These are phyloP conservation scores for Apolygus lucorum DNA, from an alignment of 1,140 invertebrate species.

Conservation along the genomic window DNA sequence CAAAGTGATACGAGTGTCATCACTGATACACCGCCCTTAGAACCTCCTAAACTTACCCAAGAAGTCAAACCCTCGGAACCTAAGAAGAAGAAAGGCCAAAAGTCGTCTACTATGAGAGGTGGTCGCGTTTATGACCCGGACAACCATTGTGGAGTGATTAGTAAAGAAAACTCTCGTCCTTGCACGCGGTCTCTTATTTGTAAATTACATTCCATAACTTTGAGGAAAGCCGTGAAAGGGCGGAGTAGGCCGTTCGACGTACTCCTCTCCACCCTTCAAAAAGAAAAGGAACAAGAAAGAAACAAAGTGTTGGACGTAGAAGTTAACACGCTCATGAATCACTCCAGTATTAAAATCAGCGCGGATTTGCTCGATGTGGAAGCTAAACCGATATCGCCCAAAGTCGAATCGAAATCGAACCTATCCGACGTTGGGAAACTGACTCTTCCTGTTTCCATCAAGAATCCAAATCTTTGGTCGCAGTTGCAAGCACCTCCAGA, in stretches of 20 bases:
- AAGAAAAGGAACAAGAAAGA: background rate
- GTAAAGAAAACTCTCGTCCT: background rate
- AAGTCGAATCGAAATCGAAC: background rate
- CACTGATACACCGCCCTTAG: background rate
- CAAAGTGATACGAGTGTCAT: background rate
- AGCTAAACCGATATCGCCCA: background rate
- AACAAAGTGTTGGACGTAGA: background rate
- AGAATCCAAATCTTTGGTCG: background rate
- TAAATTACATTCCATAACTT: background rate
- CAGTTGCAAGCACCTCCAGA: background rate
- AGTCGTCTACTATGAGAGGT: background rate
- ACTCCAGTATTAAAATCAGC: background rate
- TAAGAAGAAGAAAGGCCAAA: background rate
- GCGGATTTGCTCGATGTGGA: background rate
- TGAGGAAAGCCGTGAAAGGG: background rate
- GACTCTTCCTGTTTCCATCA: slow-evolving; percentile 1
- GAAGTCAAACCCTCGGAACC: background rate
- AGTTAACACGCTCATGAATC: no score
- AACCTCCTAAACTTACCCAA: background rate
- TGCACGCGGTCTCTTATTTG: background rate
- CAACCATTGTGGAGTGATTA: background rate
- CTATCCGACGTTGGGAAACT: background rate
- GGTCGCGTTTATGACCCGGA: background rate
- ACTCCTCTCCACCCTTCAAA: background rate
- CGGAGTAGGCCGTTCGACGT: background rate